Conservation (phyloP, 2,113 vertebrate genomes). For the Gallinago paraguaiae region DNA sequence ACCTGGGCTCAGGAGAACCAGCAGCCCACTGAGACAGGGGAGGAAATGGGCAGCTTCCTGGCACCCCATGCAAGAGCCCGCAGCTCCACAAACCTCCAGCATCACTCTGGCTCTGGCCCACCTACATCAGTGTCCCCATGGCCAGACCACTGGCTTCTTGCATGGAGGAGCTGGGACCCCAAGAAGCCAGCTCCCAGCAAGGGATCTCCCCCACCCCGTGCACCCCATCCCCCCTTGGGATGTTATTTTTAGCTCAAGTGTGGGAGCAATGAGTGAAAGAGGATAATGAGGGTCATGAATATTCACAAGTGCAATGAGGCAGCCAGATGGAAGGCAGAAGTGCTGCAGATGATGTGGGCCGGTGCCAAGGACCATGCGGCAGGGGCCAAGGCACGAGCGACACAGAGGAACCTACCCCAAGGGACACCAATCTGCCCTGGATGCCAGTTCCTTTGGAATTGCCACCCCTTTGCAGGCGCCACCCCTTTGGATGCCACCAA, state of each 20-base stretch:
- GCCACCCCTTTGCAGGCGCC: not conserved
- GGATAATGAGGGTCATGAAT: conserved; percentile 69
- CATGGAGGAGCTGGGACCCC: not conserved
- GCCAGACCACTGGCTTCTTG: not conserved
- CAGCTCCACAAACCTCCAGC: not conserved
- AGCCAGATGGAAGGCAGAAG: conserved; percentile 68
- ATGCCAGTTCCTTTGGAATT: not conserved
- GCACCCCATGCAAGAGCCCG: not conserved
- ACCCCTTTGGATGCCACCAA: not conserved
- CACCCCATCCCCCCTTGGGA: conserved; percentile 16
- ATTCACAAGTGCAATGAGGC: conserved; percentile 62
- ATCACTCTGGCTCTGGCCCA: not conserved
- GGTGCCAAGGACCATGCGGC: conserved; percentile 26
- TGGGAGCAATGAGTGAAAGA: conserved; percentile 59
- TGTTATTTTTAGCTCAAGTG: conserved; percentile 68
- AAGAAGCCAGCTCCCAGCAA: not conserved
- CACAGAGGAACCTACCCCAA: not conserved
- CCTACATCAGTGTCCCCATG: not conserved
- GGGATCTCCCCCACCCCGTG: accelerated
- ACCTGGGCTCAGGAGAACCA: not conserved
- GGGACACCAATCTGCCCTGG: not conserved
- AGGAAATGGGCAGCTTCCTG: accelerated
- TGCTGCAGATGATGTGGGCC: conserved; percentile 72
- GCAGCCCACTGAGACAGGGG: not conserved
- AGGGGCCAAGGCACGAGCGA: not conserved